Evolutionary conservation across 2,797 vertebrate species (phyloP), one percentile per base, ranked within the genome.

Genomic region (Enteromius radiatus): DNA sequence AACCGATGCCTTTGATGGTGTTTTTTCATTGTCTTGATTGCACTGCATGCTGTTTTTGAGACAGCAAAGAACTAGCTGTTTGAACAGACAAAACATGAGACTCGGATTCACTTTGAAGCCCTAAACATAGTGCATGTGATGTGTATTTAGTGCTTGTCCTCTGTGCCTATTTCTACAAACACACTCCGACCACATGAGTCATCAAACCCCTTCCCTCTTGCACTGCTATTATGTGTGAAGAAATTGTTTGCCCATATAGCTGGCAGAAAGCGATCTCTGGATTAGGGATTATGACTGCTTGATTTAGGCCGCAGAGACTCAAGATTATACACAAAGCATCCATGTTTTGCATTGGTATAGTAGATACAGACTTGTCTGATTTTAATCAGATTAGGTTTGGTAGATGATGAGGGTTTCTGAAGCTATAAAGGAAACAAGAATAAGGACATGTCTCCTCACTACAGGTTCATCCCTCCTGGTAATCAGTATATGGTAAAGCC

Each of bases 251-350:
- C 14, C 38, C 59, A 74, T 83, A 76, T 74, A 77, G 65, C 71
- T 68, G 77, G 41, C 77, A 83, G 81, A 54, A 79, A 65, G 38
- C 56, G 38, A 76, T 85, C 38, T 77, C 41, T 59, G 79, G 71
- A 85, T 86, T 89, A 84, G 52, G 52, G 80, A 81, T 84, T 83
- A 84, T 17, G 49, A 69, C 19, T 81, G 63, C 67, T 80, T 84
- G 80, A 84, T 86, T 84, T 81, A 84, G 45, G 78, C 47, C 79
- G 71, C 47, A 70, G 64, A 81, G 69, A 81, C 47, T 78, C 56
- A 21, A 78, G 74, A 80, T 85, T 80, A 80, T 59, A 49, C 31
- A 65, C 47, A 52, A 83, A 65, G 73, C 54, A 10, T 43, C 65
- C 38, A 5, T 61, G 43, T 61, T 82, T 47, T 26, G n/a, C 67